These are phyloP conservation scores for Margaritifera margaritifera DNA, from an alignment of 2,888 invertebrate species.

Conservation along the genomic window DNA sequence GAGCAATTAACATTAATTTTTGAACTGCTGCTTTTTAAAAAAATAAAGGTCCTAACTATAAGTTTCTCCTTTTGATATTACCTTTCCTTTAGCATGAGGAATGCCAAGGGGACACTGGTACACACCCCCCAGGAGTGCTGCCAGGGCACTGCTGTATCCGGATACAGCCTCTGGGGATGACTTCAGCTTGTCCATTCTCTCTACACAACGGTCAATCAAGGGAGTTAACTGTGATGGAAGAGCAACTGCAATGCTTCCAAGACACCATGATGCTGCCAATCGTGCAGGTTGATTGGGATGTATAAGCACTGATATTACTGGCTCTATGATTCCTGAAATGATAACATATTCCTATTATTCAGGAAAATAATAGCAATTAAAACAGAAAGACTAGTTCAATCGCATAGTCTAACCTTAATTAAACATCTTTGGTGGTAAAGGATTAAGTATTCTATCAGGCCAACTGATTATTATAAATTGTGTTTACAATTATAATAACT, in stretches of 20 bases:
- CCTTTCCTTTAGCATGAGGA: constrained; percentile 96
- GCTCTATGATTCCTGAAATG: constrained; percentile 81
- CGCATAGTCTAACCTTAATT: no score
- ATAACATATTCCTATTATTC: background rate
- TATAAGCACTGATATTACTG: constrained; percentile 87
- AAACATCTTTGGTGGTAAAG: no score
- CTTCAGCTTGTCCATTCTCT: constrained; percentile 79
- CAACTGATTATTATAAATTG: background rate
- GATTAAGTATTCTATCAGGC: background rate
- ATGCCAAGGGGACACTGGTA: constrained; percentile 83
- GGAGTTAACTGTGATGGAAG: constrained; percentile 96
- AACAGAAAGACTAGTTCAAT: background rate
- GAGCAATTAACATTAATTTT: no score
- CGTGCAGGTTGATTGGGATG: constrained; percentile 96
- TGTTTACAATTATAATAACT: background rate
- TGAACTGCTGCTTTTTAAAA: no score
- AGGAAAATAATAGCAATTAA: background rate
- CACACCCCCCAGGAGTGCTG: constrained; percentile 90
- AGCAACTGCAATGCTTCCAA: constrained; percentile 92
- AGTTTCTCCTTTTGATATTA: constrained; percentile 70
- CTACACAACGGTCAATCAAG: constrained; percentile 82
- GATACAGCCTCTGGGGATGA: constrained; percentile 83
- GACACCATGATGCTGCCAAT: constrained; percentile 94
- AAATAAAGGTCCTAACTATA: no score
- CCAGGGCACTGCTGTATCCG: constrained; percentile 93